These are phyloP conservation scores for Montipora capricornis DNA, from an alignment of 64 coral and sea anemone species.

Conservation along the genomic window DNA sequence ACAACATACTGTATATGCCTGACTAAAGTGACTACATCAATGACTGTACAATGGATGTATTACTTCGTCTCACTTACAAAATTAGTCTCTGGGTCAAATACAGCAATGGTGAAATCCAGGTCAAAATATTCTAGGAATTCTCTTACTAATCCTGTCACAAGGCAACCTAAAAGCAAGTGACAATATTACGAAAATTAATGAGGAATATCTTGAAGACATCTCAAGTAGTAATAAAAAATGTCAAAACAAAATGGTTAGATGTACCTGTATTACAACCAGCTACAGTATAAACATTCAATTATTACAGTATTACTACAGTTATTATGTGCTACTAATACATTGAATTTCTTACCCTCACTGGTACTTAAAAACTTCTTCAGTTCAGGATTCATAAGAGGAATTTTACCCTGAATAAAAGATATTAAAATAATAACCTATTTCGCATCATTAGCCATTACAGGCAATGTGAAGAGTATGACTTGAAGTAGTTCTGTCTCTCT, in stretches of 20 bases:
- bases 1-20: too few species aligned
- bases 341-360: conserved; percentile 75
- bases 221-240: too few species aligned
- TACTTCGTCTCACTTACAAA: conserved; percentile 81
- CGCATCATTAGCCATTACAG: too few species aligned
- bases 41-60: neutral
- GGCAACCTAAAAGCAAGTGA: conserved; percentile 59
- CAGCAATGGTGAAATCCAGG: conserved; percentile 96
- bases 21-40: too few species aligned
- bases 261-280: too few species aligned
- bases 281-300: too few species aligned
- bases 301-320: too few species aligned
- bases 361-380: conserved; percentile 92
- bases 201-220: neutral
- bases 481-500: too few species aligned
- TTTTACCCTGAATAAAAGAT: conserved; percentile 73
- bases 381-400: conserved; percentile 76
- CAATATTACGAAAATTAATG: neutral
- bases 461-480: too few species aligned
- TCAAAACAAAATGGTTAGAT: too few species aligned
- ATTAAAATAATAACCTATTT: neutral
- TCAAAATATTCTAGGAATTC: conserved; percentile 99
- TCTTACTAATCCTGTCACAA: conserved; percentile 90
- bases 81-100: conserved; percentile 96
- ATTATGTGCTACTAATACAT: too few species aligned